Evolutionary conservation across 2,888 invertebrate genomes (phyloP).

Genomic region (Rhagium mordax): DNA sequence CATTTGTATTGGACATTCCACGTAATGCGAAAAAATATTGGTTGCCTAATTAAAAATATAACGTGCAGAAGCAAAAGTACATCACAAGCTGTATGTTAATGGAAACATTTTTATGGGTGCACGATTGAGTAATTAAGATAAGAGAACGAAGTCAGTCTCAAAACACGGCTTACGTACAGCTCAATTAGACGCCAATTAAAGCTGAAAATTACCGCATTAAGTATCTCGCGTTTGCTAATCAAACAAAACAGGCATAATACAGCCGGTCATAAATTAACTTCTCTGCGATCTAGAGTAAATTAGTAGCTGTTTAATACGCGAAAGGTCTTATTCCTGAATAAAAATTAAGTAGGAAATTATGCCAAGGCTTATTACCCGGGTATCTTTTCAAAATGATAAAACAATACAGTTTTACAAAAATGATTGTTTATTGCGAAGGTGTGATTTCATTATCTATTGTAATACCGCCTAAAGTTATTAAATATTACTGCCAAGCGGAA

Average conservation of each 20-base stretch:
- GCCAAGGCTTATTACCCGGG: conserved; percentile 31
- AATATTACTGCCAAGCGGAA: background rate
- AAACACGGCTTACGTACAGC: conserved; percentile 16
- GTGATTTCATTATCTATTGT: conserved; percentile 19
- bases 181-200: conserved; percentile 45
- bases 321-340: conserved; percentile 20
- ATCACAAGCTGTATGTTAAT: background rate
- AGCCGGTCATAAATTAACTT: conserved; percentile 41
- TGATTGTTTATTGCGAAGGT: conserved; percentile 13
- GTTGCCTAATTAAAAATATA: too few relatives aligned
- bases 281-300: conserved; percentile 22
- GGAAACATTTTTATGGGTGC: background rate
- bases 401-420: conserved; percentile 3
- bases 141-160: conserved; percentile 14
- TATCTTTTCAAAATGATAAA: conserved; percentile 22
- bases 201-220: conserved; percentile 41
- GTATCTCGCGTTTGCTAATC: conserved; percentile 33
- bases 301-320: conserved; percentile 34
- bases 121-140: conserved; percentile 1
- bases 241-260: conserved; percentile 27
- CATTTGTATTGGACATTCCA: too few relatives aligned
- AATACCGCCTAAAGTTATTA: conserved; percentile 24
- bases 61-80: background rate
- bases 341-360: conserved; percentile 24
- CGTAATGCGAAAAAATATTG: too few relatives aligned